Conservation (phyloP, 2,113 vertebrate genomes). For the Scopus umbretta region DNA sequence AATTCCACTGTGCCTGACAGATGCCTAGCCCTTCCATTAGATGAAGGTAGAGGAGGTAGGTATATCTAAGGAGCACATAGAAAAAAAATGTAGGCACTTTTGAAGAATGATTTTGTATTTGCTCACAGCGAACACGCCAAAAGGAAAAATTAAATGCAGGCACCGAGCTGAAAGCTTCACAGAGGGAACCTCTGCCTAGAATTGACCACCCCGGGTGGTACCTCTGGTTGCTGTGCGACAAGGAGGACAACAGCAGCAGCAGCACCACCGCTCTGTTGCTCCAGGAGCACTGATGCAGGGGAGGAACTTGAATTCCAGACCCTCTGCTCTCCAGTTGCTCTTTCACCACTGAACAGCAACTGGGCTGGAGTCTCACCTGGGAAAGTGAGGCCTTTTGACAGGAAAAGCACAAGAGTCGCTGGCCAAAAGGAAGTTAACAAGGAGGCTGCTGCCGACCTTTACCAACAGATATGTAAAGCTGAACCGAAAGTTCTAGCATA, state of each 20-base stretch:
- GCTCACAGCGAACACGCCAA: background rate
- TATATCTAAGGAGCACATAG: background rate
- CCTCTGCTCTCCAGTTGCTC: background rate
- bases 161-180: background rate
- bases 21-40: background rate
- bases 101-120: background rate
- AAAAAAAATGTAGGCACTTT: background rate
- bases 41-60: background rate
- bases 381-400: background rate
- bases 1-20: background rate
- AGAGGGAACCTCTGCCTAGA: background rate
- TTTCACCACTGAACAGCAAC: background rate
- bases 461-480: background rate
- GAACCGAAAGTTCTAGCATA: background rate
- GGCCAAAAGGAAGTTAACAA: background rate
- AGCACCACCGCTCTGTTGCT: background rate
- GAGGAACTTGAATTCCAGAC: background rate
- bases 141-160: background rate
- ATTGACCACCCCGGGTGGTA: background rate
- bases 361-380: background rate
- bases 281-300: background rate
- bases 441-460: background rate
- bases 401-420: background rate
- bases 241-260: background rate
- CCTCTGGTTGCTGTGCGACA: background rate